phyloP scores from a whole-genome alignment of 92 coral and sea anemone species.

The Bergia puertoricense region DNA sequence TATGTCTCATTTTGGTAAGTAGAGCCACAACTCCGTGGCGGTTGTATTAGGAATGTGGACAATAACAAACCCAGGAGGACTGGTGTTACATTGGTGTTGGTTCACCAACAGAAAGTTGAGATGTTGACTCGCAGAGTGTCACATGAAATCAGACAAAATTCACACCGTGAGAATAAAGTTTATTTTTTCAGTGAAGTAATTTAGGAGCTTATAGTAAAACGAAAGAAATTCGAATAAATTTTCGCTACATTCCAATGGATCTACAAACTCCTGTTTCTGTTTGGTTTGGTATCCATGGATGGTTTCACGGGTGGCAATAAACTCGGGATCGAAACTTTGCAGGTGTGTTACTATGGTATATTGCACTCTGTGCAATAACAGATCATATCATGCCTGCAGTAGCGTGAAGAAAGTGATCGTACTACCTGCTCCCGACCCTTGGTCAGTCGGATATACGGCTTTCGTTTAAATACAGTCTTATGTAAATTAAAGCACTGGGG shows the following conservation, averaged over 20 bases:
- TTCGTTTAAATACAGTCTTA: neutral
- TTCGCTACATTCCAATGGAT: slow-evolving; percentile 25
- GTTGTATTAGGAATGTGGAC: neutral
- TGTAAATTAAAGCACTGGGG: neutral
- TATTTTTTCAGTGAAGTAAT: neutral
- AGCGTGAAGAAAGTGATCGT: slow-evolving; percentile 22
- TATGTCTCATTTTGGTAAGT: neutral
- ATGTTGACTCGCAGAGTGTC: neutral
- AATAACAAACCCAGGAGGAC: neutral
- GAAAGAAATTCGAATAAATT: neutral
- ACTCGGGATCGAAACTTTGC: slow-evolving; percentile 35
- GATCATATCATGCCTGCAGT: slow-evolving; percentile 42
- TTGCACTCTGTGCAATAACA: slow-evolving; percentile 26
- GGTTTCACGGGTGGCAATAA: slow-evolving; percentile 31
- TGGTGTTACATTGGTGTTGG: slow-evolving; percentile 30
- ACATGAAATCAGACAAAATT: neutral
- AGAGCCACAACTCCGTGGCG: neutral
- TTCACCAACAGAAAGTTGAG: neutral
- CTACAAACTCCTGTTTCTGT: neutral
- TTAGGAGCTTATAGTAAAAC: neutral
- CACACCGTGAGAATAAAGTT: neutral
- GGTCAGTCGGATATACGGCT: neutral
- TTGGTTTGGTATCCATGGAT: slow-evolving; percentile 20
- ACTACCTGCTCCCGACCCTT: neutral
- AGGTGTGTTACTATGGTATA: slow-evolving; percentile 33